Evolutionary conservation across 2,888 invertebrate species (phyloP).

Genomic region (Drosophila lutescens): DNA sequence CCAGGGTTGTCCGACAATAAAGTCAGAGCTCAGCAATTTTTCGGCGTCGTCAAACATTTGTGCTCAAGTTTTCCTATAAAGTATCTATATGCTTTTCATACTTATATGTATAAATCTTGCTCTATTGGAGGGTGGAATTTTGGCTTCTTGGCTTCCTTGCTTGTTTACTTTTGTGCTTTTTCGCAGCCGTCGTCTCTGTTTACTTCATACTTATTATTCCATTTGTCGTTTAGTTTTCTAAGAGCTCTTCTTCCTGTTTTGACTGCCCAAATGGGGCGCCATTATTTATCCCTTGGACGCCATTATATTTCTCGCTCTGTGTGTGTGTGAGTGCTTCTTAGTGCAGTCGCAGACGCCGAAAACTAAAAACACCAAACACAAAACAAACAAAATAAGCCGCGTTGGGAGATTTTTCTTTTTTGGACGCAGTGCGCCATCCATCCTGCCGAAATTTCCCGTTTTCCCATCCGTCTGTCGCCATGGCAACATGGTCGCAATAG

Average conservation of each 20-base stretch:
- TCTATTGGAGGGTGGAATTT: conserved; percentile 23
- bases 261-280: conserved; percentile 71
- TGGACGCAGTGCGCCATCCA: conserved; percentile 46
- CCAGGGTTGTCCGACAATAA: conserved; percentile 26
- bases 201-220: conserved; percentile 64
- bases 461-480: conserved; percentile 63
- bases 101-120: conserved; percentile 21
- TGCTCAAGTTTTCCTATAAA: conserved; percentile 30
- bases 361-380: conserved; percentile 44
- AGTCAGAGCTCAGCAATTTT: conserved; percentile 29
- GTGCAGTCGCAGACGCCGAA: conserved; percentile 42
- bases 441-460: conserved; percentile 28
- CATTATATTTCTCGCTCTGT: conserved; percentile 55
- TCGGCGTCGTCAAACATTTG: conserved; percentile 22
- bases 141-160: conserved; percentile 12
- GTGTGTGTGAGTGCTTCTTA: conserved; percentile 51
- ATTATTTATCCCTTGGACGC: conserved; percentile 71
- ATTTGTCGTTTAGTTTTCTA: conserved; percentile 73
- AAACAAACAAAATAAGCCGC: conserved; percentile 42
- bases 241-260: conserved; percentile 70
- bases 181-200: conserved; percentile 46
- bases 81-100: conserved; percentile 16
- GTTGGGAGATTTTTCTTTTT: conserved; percentile 19
- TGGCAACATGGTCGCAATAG: conserved; percentile 61
- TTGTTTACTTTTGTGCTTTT: conserved; percentile 38